A percentile compares a stretch with the other conserved stretches of the same genome.
phyloP scores from a whole-genome alignment of 2,113 vertebrate species.

The Thinocorus orbignyianus region DNA sequence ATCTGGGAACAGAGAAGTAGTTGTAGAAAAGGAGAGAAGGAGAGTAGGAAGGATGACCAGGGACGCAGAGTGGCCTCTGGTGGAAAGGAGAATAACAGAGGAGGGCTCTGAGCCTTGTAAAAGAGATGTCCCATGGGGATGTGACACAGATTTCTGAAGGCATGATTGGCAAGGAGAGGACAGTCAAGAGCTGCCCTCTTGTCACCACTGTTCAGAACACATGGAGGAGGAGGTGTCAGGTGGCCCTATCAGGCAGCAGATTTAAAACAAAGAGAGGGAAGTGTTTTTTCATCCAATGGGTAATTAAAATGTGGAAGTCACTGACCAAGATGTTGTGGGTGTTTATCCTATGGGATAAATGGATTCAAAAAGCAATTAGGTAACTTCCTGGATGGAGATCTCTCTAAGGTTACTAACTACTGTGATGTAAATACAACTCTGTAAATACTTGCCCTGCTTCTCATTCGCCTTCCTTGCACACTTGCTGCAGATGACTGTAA shows the following conservation, averaged over 20 bases:
- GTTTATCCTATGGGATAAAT: constrained; percentile 59
- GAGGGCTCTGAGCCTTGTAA: not conserved
- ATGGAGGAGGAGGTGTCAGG: not conserved
- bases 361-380: constrained; percentile 58
- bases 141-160: not conserved
- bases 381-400: constrained; percentile 47
- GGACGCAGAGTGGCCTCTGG: not conserved
- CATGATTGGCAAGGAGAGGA: not conserved
- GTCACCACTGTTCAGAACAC: not conserved
- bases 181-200: not conserved
- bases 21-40: not conserved
- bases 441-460: not conserved
- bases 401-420: constrained; percentile 37
- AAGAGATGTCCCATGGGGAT: not conserved
- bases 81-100: not conserved
- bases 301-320: constrained; percentile 28
- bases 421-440: constrained; percentile 36
- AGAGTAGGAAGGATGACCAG: not conserved
- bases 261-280: not conserved
- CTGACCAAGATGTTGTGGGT: constrained; percentile 52
- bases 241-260: not conserved
- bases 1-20: not conserved
- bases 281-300: not conserved
- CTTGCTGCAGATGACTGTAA: not conserved
- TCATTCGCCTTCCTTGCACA: not conserved